A percentile compares a stretch with the other conserved stretches of the same genome.
These are phyloP conservation scores for Nothoprocta perdicaria DNA, from an alignment of 2,113 vertebrate species.

Conservation along the genomic window DNA sequence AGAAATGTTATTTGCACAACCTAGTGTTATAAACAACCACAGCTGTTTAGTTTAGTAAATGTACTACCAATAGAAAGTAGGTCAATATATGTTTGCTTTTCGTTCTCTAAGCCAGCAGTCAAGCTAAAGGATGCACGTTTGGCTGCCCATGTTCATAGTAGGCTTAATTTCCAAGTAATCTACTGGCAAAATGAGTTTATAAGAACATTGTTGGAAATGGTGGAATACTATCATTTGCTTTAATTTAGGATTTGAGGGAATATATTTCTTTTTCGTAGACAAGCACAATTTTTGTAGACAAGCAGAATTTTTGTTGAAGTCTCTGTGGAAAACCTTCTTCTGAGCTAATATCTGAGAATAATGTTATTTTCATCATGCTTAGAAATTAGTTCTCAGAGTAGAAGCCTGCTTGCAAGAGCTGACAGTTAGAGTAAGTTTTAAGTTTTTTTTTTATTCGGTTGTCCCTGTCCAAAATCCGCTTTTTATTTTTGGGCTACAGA, in stretches of 20 bases:
- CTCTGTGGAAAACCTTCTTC: background rate
- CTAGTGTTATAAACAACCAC: background rate
- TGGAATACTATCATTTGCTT: background rate
- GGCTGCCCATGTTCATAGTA: background rate
- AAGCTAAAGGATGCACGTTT: background rate
- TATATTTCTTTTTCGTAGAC: background rate
- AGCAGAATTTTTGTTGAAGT: background rate
- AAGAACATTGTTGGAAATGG: background rate
- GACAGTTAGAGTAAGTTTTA: background rate
- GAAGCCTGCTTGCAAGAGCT: background rate
- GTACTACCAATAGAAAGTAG: slow-evolving; percentile 34
- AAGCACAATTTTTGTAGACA: background rate
- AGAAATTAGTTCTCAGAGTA: background rate
- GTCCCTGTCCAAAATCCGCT: accelerated
- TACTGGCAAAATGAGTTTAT: background rate
- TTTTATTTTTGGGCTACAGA: background rate
- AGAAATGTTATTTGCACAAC: slow-evolving; percentile 14
- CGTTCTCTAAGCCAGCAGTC: slow-evolving; percentile 23
- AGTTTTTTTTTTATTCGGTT: background rate
- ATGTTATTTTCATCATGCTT: background rate
- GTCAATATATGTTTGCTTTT: slow-evolving; percentile 35
- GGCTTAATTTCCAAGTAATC: background rate
- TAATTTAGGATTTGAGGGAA: background rate
- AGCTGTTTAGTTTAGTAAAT: slow-evolving; percentile 35
- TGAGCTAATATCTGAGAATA: background rate